Evolutionary conservation across 1,140 invertebrate species (phyloP), one percentile per base, ranked within the genome.

Genomic region (Littorina saxatilis): DNA sequence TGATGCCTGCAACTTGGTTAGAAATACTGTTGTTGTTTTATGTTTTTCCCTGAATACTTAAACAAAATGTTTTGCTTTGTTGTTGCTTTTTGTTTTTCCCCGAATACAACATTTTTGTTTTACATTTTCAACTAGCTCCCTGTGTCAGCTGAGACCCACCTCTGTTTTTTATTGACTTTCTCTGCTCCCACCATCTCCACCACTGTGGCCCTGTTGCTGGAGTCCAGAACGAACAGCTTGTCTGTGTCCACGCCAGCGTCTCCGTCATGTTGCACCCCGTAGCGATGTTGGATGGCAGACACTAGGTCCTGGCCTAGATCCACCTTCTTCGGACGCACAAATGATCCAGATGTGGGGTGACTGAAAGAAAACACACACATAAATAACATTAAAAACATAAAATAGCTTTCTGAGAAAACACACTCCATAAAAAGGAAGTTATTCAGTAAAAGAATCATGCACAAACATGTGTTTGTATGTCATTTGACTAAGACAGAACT

Each of bases 131-230:
- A 17, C 43, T 9, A 47, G 7, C 43, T 47, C 7, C 43, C 17
- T 47, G 43, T 9, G 43, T 17, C 43, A 5, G 43, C 43, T 17
- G 17, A 47, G 7, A 47, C 43, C 43, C 43, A 47, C 94, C 95
- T 96, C 93, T 97, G 96, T 89, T 95, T 96, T 80, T 95, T 94
- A 81, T 95, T 95, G 72, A 97, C 94, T 93, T 96, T 96, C 63
- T 97, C 95, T 92, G 97, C 96, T 17, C 97, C 97, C 70, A 98
- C 96, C 91, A 97, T 95, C 92, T 97, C 95, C 80, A 97, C 94
- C 84, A 97, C 95, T 0, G 96, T 95, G 1, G 95, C 96, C 82
- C 96, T 96, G 82, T 96, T 94, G 58, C 94, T 93, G 79, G 94
- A 93, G 87, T 95, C 94, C 3, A 96, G 91, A 85, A 94, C 94